These are phyloP conservation scores for Scelioninae gen. 1 DNA, from an alignment of 2,888 invertebrate species.

Conservation along the genomic window DNA sequence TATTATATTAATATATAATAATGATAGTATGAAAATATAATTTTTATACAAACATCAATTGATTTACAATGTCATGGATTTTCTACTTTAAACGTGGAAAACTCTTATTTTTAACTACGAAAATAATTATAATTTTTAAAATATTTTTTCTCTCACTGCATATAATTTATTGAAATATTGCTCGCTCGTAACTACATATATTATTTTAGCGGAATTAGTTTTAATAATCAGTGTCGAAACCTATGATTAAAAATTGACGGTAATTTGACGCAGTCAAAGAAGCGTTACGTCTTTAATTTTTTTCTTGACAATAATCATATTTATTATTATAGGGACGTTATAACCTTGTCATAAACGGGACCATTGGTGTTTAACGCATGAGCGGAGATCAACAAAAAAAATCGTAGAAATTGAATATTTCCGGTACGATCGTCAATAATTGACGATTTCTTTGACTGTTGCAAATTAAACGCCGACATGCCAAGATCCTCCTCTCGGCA, in stretches of 20 bases:
- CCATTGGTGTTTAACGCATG: constrained; percentile 34
- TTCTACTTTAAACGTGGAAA: too few relatives aligned
- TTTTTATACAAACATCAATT: too few relatives aligned
- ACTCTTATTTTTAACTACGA: too few relatives aligned
- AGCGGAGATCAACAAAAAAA: constrained; percentile 26
- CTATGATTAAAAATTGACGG: constrained; percentile 19
- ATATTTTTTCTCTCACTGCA: too few relatives aligned
- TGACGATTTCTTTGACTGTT: constrained; percentile 59
- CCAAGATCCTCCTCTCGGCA: constrained; percentile 49
- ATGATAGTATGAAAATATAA: too few relatives aligned
- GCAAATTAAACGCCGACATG: constrained; percentile 66
- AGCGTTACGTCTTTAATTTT: constrained; percentile 39
- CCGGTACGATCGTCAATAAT: constrained; percentile 55
- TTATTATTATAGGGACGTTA: constrained; percentile 28
- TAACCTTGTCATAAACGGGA: constrained; percentile 48
- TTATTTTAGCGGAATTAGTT: constrained; percentile 1
- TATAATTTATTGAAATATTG: too few relatives aligned
- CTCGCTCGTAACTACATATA: too few relatives aligned
- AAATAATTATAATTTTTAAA: too few relatives aligned
- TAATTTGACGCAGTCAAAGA: constrained; percentile 47
- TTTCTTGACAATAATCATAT: constrained; percentile 1
- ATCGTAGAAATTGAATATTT: constrained; percentile 55
- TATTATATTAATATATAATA: too few relatives aligned
- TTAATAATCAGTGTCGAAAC: constrained; percentile 23
- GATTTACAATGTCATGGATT: too few relatives aligned